Percentiles rank a stretch among this genome's conserved stretches.
Conservation (phyloP, 2,113 vertebrate genomes). For the Phrynosoma platyrhinos region DNA sequence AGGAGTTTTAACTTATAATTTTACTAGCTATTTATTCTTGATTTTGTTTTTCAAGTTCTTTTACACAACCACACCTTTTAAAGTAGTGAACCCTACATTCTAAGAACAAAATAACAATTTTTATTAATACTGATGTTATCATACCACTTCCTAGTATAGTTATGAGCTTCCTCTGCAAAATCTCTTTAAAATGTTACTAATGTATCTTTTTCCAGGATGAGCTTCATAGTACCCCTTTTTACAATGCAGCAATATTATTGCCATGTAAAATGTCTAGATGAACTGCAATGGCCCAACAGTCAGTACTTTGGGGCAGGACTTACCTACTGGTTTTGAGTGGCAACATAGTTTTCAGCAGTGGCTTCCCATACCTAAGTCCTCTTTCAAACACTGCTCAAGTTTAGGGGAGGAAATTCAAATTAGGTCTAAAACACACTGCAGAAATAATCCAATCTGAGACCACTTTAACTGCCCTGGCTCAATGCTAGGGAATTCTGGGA, state of each 20-base stretch:
- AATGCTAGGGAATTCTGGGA: too few species aligned
- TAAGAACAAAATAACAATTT: neutral
- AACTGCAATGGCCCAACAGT: neutral
- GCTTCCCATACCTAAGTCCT: constrained; percentile 43
- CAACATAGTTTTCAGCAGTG: constrained; percentile 16
- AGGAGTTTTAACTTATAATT: neutral
- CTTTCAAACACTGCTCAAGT: constrained; percentile 9
- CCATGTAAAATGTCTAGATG: neutral
- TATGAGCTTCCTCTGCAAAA: neutral
- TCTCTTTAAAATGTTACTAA: neutral
- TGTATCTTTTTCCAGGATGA: neutral
- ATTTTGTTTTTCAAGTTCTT: neutral
- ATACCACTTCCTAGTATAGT: neutral
- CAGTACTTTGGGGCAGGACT: neutral
- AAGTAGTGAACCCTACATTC: neutral
- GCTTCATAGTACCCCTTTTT: neutral
- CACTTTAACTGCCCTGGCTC: too few species aligned
- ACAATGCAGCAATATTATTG: neutral
- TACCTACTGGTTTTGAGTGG: constrained; percentile 28
- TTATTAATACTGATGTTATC: neutral
- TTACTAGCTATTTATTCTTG: neutral
- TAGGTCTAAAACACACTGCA: neutral
- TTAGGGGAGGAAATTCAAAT: constrained; percentile 28
- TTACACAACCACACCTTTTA: neutral
- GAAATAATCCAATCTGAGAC: too few species aligned